Evolutionary conservation across 2,888 invertebrate genomes (phyloP), one percentile per base, ranked within the genome.

Genomic region (Mechanitis mazaeus): DNA sequence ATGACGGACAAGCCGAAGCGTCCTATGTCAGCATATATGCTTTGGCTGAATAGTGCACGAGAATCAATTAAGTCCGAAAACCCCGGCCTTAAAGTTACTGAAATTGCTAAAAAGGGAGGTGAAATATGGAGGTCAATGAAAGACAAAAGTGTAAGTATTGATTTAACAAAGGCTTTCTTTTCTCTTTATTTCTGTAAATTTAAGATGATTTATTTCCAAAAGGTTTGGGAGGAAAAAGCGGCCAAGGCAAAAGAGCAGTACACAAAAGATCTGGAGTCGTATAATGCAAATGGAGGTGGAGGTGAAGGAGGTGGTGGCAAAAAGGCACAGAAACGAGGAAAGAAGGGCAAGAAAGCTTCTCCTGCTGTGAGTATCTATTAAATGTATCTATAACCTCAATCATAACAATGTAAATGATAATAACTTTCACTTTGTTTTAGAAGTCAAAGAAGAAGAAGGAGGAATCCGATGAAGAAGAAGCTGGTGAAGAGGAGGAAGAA

Each of bases 151-250:
- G 95, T 95, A 87, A 90, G 93, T 87, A 65, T 65, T 31, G 28
- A n/a, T 7, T 50, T 50, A 31, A 50, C 31, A 31, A 50, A 50
- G n/a, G 31, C 31, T 31, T 7, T 60, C 12, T 63, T 54, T 54
- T 57, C 54, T 31, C 58, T 45, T 58, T 58, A 59, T 35, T 61
- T 68, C n/a, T 38, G 20, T 50, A 46, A 58, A 31, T 33, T 47
- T 12, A 7, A 2, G 3, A 35, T 55, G 56, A 56, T 64, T 65
- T 67, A 65, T 65, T 69, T 66, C 72, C 58, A 71, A 53, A 72
- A 95, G 95, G 95, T 96, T 87, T 98, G 97, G 96, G 98, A 98
- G 75, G 93, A 94, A 71, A 96, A 96, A 83, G 96, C 96, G 4
- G 94, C 93, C 28, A 94, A 95, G 83, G 95, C 95, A 55, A 98